A percentile compares a stretch with the other conserved stretches of the same genome.
Evolutionary conservation across 2,113 vertebrate genomes (phyloP).

Genomic region (Aegotheles bennettii): DNA sequence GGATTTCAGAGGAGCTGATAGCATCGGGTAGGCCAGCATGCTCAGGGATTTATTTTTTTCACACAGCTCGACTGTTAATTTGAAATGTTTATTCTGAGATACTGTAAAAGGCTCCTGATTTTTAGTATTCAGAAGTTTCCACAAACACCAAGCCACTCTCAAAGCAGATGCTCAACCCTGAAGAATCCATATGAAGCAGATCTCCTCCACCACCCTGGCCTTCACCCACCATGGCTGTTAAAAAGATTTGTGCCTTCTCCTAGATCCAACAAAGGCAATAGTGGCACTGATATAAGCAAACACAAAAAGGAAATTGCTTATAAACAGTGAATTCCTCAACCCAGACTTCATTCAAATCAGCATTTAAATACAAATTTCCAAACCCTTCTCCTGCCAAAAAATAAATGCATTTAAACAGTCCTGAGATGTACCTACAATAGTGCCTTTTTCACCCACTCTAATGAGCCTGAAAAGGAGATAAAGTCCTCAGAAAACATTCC

Average conservation of each 20-base stretch:
- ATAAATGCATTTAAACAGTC: background rate
- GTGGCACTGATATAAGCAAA: background rate
- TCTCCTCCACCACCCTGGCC: background rate
- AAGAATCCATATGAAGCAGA: background rate
- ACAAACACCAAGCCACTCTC: background rate
- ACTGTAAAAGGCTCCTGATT: background rate
- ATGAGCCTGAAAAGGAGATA: background rate
- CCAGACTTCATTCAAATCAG: background rate
- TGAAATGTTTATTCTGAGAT: background rate
- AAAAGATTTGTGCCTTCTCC: background rate
- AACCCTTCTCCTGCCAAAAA: background rate
- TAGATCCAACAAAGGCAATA: background rate
- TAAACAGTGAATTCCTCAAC: constrained; percentile 12
- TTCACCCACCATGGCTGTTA: background rate
- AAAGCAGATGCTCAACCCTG: background rate
- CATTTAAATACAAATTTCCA: constrained; percentile 14
- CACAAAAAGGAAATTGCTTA: background rate
- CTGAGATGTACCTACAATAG: background rate
- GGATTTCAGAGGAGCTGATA: background rate
- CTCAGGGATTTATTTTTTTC: background rate
- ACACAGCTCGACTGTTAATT: background rate
- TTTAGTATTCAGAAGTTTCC: background rate
- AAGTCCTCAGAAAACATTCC: background rate
- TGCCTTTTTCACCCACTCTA: background rate
- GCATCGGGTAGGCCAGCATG: background rate